These are phyloP conservation scores for Aplysina aerophoba DNA, from an alignment of 37 sponge, comb jelly and placozoan species.

Conservation along the genomic window DNA sequence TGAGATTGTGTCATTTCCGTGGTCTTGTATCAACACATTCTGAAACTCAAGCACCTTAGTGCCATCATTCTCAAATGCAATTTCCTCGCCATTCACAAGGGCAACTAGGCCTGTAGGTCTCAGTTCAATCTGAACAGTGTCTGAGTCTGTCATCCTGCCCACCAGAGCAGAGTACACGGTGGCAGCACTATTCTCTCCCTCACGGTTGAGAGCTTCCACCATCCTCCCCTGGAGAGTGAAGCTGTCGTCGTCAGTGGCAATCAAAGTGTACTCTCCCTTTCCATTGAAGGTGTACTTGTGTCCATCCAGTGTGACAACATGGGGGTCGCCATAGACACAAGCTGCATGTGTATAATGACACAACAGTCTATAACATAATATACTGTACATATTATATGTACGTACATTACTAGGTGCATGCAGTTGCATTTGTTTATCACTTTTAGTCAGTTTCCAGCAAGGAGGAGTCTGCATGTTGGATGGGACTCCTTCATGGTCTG, in stretches of 20 bases:
- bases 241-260: slow-evolving; percentile 26
- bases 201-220: not conserved
- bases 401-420: too few relatives aligned
- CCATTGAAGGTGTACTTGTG: slow-evolving; percentile 74
- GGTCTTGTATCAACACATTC: not conserved
- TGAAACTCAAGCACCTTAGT: not conserved
- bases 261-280: slow-evolving; percentile 57
- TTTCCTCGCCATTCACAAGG: slow-evolving; percentile 23
- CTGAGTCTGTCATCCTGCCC: slow-evolving; percentile 43
- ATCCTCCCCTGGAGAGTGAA: slow-evolving; percentile 60
- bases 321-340: slow-evolving; percentile 57
- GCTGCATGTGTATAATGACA: not conserved
- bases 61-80: not conserved
- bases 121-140: slow-evolving; percentile 61
- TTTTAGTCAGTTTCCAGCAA: too few relatives aligned
- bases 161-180: slow-evolving; percentile 67
- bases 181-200: slow-evolving; percentile 2
- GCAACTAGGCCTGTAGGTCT: not conserved
- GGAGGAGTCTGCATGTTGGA: too few relatives aligned
- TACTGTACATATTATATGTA: too few relatives aligned
- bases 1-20: not conserved
- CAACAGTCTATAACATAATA: not conserved
- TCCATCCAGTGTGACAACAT: slow-evolving; percentile 62
- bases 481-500: too few relatives aligned
- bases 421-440: too few relatives aligned